Conservation (phyloP, 2,888 invertebrate species). For the Coremacera marginata region DNA sequence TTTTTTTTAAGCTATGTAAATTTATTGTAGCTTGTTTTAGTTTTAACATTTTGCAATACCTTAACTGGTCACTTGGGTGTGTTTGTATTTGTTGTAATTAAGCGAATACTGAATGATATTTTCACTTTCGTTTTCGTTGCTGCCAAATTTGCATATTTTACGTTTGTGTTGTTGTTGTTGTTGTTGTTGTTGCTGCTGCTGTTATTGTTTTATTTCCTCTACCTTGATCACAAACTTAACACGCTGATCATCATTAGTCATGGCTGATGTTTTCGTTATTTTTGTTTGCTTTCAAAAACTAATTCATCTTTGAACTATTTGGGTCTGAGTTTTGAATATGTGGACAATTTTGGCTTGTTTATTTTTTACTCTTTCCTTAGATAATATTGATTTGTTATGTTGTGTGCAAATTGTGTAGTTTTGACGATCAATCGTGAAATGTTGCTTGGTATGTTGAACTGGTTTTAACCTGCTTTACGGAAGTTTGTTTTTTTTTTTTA, state of each 20-base stretch:
- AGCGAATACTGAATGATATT: slow-evolving; percentile 10
- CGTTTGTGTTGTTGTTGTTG: not conserved
- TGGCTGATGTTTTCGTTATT: not conserved
- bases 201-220: not conserved
- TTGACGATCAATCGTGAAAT: too few relatives aligned
- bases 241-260: not conserved
- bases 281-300: not conserved
- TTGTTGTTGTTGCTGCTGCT: not conserved
- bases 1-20: not conserved
- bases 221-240: not conserved
- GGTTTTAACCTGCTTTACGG: too few relatives aligned
- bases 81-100: not conserved
- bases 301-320: too few relatives aligned
- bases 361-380: not conserved
- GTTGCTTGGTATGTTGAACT: too few relatives aligned
- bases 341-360: too few relatives aligned
- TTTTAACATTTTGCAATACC: not conserved
- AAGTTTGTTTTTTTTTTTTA: too few relatives aligned
- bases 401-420: not conserved
- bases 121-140: slow-evolving; percentile 20
- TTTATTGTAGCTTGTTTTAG: too few relatives aligned
- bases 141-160: slow-evolving; percentile 10
- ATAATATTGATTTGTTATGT: not conserved
- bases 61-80: slow-evolving; percentile 1
- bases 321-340: too few relatives aligned